A percentile compares a stretch with the other conserved stretches of the same genome.
phyloP scores from a whole-genome alignment of 2,888 invertebrate species.

The Falcaria lacertinaria region DNA sequence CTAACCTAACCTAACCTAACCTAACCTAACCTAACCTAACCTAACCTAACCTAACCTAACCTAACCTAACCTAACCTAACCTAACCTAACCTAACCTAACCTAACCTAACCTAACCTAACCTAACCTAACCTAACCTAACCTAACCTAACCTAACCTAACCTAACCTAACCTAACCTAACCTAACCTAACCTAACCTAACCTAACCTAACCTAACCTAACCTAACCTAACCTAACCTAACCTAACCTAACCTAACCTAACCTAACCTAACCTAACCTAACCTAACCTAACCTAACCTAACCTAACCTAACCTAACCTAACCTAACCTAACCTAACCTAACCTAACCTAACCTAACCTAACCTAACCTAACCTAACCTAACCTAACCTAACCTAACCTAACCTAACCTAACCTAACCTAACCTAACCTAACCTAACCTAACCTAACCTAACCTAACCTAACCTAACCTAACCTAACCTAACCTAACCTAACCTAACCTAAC shows the following conservation, averaged over 20 bases:
- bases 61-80: constrained; percentile 5
- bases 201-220: constrained; percentile 6
- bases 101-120: constrained; percentile 3
- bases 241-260: constrained; percentile 6
- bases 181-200: constrained; percentile 6
- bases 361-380: constrained; percentile 5
- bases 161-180: constrained; percentile 8
- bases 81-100: constrained; percentile 9
- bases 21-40: no score
- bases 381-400: constrained; percentile 4
- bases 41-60: no score
- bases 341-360: constrained; percentile 6
- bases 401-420: constrained; percentile 7
- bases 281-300: constrained; percentile 6
- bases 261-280: constrained; percentile 6
- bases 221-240: constrained; percentile 6
- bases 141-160: constrained; percentile 8
- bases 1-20: no score
- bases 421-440: constrained; percentile 10
- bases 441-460: constrained; percentile 10
- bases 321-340: constrained; percentile 6
- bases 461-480: constrained; percentile 10
- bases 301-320: constrained; percentile 6
- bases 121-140: constrained; percentile 8
- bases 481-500: constrained; percentile 8